Percentiles rank a stretch among this genome's conserved stretches.
phyloP scores from a whole-genome alignment of 1,140 invertebrate genomes.

The Heterodera carotae region DNA sequence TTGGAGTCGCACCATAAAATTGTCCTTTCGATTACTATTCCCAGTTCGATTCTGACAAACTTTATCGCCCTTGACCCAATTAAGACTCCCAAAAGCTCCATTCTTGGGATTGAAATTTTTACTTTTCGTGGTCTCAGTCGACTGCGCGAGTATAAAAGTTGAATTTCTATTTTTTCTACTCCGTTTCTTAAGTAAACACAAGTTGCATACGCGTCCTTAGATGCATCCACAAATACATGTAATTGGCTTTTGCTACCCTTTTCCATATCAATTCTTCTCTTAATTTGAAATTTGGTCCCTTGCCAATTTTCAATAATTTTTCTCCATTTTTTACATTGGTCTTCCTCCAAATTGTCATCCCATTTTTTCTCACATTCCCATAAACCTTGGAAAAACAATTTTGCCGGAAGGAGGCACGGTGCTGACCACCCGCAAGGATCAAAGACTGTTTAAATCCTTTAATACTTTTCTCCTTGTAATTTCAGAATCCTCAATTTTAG shows the following conservation, averaged over 20 bases:
- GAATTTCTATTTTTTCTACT: background rate
- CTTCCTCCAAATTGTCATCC: background rate
- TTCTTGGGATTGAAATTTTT: conserved; percentile 1
- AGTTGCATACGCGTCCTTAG: conserved; percentile 3
- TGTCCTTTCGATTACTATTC: background rate
- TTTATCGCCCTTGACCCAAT: conserved; percentile 16
- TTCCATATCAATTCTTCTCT: conserved; percentile 4
- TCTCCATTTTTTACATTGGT: conserved; percentile 15
- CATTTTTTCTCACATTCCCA: background rate
- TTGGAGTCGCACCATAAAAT: conserved; percentile 14
- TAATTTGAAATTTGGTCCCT: background rate
- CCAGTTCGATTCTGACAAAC: background rate
- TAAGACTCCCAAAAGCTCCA: conserved; percentile 5
- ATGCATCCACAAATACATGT: conserved; percentile 6
- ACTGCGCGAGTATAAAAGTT: background rate
- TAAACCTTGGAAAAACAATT: conserved; percentile 3
- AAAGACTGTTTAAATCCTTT: background rate
- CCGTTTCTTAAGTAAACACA: background rate
- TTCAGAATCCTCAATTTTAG: background rate
- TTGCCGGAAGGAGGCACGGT: conserved; percentile 1
- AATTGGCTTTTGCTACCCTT: background rate
- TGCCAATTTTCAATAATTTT: background rate
- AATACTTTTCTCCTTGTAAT: conserved; percentile 4
- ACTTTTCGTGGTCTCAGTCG: conserved; percentile 1
- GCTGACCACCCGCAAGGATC: background rate